Percentiles rank a stretch among this genome's conserved stretches.
phyloP scores from a whole-genome alignment of 1,140 invertebrate species.

The Bombyx mandarina region DNA sequence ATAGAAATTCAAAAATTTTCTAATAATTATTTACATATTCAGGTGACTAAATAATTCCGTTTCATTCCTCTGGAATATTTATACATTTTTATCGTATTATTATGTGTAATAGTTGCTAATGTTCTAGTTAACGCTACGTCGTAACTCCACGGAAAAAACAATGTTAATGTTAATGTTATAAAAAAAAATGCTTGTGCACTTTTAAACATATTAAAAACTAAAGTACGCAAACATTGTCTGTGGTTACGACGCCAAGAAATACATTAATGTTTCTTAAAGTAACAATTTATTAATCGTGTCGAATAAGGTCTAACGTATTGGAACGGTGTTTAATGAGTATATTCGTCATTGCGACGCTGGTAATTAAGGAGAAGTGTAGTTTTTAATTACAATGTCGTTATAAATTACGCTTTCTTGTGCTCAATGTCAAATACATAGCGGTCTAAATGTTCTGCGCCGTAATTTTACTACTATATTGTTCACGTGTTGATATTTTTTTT shows the following conservation, averaged over 20 bases:
- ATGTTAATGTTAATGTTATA: not conserved
- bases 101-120: conserved; percentile 8
- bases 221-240: not conserved
- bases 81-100: conserved; percentile 14
- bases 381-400: conserved; percentile 28
- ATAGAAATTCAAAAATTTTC: conserved; percentile 57
- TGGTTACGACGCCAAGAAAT: conserved; percentile 2
- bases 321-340: conserved; percentile 37
- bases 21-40: conserved; percentile 17
- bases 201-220: not conserved
- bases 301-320: conserved; percentile 49
- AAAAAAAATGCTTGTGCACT: not conserved
- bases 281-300: conserved; percentile 37
- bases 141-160: not conserved
- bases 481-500: too few relatives aligned
- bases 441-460: conserved; percentile 35
- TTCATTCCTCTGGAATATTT: conserved; percentile 27
- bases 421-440: conserved; percentile 62
- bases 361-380: conserved; percentile 31
- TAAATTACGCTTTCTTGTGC: conserved; percentile 64
- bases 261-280: conserved; percentile 27
- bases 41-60: conserved; percentile 13
- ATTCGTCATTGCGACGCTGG: conserved; percentile 67
- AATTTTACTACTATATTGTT: too few relatives aligned
- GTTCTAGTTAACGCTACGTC: not conserved